Percentiles rank a stretch among this genome's conserved stretches.
phyloP scores from a whole-genome alignment of 2,888 invertebrate species.

The Mystacides longicornis region DNA sequence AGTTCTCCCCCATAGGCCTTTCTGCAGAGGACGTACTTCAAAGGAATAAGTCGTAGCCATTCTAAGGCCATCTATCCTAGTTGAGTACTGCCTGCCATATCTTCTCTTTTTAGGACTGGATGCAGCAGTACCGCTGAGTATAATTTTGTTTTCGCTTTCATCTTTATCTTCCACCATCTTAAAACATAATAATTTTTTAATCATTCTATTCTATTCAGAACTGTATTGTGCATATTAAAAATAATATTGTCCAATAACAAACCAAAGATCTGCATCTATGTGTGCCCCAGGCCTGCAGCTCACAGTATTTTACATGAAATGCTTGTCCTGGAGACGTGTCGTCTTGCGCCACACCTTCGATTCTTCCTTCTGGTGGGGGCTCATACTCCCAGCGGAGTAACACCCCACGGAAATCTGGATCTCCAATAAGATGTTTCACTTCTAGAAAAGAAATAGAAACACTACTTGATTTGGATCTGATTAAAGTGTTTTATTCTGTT shows the following conservation, averaged over 20 bases:
- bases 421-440: conserved; percentile 54
- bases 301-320: conserved; percentile 70
- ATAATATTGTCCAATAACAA: no score
- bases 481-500: not conserved
- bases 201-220: not conserved
- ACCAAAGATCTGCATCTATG: conserved; percentile 66
- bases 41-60: conserved; percentile 81
- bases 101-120: conserved; percentile 29
- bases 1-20: conserved; percentile 34
- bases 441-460: conserved; percentile 40
- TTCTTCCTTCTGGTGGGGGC: conserved; percentile 13
- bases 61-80: conserved; percentile 60
- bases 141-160: conserved; percentile 23
- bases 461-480: not conserved
- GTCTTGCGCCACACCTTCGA: conserved; percentile 16
- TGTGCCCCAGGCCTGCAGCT: conserved; percentile 71
- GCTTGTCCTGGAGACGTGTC: conserved; percentile 36
- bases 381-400: conserved; percentile 58
- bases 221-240: no score
- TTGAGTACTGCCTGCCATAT: conserved; percentile 44
- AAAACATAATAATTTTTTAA: conserved; percentile 8
- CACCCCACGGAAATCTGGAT: conserved; percentile 60
- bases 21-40: conserved; percentile 57
- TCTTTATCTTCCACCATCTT: conserved; percentile 32
- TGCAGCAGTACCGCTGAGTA: conserved; percentile 7